A percentile compares a stretch with the other conserved stretches of the same genome.
Conservation (phyloP, 2,797 vertebrate genomes). For the Liasis olivaceus region DNA sequence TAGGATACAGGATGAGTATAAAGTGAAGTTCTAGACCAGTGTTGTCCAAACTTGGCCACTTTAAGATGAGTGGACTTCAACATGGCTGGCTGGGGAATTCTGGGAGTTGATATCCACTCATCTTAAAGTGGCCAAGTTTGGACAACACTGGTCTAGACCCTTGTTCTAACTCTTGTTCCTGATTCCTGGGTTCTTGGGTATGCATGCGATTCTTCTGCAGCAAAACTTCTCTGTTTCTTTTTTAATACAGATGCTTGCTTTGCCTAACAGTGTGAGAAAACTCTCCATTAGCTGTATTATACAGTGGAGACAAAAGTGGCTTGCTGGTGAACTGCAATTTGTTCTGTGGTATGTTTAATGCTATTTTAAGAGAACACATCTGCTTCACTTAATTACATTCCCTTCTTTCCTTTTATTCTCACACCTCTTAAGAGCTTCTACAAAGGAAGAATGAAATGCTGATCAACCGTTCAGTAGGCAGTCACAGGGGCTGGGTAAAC, state of each 20-base stretch:
- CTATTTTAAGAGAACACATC: slow-evolving; percentile 10
- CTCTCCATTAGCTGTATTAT: neutral
- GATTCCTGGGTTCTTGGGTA: neutral
- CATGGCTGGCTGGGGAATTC: too few relatives aligned
- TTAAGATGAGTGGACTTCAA: too few relatives aligned
- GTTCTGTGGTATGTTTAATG: neutral
- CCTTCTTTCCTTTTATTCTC: neutral
- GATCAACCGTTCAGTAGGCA: neutral
- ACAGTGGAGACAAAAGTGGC: neutral
- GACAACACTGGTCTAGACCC: too few relatives aligned
- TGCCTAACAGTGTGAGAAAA: neutral
- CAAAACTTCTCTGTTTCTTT: neutral
- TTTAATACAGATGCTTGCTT: neutral
- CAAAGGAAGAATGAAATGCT: neutral
- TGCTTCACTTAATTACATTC: slow-evolving; percentile 5
- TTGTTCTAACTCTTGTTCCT: neutral
- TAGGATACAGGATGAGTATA: too few relatives aligned
- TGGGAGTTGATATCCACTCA: too few relatives aligned
- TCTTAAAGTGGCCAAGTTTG: too few relatives aligned
- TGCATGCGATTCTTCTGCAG: fast-evolving
- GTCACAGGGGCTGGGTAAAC: neutral
- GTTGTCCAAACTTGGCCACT: too few relatives aligned
- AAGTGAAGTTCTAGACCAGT: too few relatives aligned
- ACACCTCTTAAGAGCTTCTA: neutral
- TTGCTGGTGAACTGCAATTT: neutral